These are phyloP conservation scores for Cremastinae sp. DNA, from an alignment of 2,888 invertebrate species.

Conservation along the genomic window DNA sequence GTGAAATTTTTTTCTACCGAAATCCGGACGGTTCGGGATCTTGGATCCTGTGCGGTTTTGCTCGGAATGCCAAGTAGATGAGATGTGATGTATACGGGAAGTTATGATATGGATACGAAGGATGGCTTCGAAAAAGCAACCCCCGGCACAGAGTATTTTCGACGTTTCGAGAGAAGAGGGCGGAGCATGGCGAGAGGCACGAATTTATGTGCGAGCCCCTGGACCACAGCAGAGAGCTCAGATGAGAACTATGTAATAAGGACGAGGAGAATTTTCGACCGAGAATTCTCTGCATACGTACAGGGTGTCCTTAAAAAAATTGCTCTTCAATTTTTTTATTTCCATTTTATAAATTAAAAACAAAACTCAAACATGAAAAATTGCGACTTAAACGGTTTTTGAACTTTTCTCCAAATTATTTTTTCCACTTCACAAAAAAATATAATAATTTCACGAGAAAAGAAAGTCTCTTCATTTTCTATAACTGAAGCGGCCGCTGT, in stretches of 20 bases:
- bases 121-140: constrained; percentile 55
- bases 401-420: no score
- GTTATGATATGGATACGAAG: constrained; percentile 34
- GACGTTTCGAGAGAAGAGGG: constrained; percentile 49
- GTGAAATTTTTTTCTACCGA: no score
- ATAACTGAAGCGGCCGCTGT: no score
- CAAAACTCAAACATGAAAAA: not conserved
- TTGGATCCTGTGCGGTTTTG: not conserved
- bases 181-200: constrained; percentile 37
- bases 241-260: constrained; percentile 26
- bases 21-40: not conserved
- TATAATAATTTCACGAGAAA: no score
- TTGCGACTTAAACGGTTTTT: constrained; percentile 4
- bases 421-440: no score
- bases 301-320: not conserved
- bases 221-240: constrained; percentile 32
- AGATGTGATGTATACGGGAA: constrained; percentile 6
- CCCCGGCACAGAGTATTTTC: constrained; percentile 56
- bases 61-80: not conserved
- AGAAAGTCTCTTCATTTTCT: no score
- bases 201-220: constrained; percentile 42
- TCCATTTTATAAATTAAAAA: no score
- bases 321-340: no score
- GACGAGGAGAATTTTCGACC: constrained; percentile 29
- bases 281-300: constrained; percentile 11